Conservation (phyloP, 2,888 invertebrate genomes). For the Diarsia brunnea region DNA sequence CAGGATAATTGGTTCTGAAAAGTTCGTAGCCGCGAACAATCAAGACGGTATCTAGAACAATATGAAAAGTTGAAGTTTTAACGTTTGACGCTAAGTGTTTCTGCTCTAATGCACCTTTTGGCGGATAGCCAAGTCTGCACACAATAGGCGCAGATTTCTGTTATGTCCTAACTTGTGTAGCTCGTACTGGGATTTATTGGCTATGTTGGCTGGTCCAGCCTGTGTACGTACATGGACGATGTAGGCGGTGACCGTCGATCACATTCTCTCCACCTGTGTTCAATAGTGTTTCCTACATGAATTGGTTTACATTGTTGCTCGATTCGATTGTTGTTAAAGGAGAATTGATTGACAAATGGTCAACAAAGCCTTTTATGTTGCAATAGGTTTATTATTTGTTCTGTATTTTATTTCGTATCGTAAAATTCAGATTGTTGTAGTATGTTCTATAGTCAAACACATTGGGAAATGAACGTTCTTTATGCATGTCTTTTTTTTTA, state of each 20-base stretch:
- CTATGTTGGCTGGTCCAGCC: conserved; percentile 49
- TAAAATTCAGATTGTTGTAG: not conserved
- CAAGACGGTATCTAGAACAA: conserved; percentile 63
- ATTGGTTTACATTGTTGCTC: conserved; percentile 44
- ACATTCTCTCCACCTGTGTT: conserved; percentile 48
- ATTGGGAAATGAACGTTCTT: conserved; percentile 2
- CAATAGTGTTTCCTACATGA: conserved; percentile 43
- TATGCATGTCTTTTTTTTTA: not conserved
- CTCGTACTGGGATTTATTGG: conserved; percentile 63
- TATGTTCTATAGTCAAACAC: not conserved
- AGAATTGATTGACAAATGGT: conserved; percentile 30
- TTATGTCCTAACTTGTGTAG: conserved; percentile 62
- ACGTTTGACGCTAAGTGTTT: conserved; percentile 79
- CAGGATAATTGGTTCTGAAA: conserved; percentile 64
- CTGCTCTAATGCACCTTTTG: conserved; percentile 75
- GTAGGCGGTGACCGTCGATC: conserved; percentile 34
- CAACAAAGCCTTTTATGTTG: not conserved
- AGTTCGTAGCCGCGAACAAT: conserved; percentile 60
- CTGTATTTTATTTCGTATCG: not conserved
- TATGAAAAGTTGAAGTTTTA: conserved; percentile 73
- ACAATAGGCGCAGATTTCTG: conserved; percentile 72
- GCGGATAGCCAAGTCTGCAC: conserved; percentile 75
- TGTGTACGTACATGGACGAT: conserved; percentile 32
- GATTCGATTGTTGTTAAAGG: conserved; percentile 41
- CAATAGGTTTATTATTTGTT: not conserved